phyloP scores from a whole-genome alignment of 1,140 invertebrate species.

The Drosophila nebulosa region DNA sequence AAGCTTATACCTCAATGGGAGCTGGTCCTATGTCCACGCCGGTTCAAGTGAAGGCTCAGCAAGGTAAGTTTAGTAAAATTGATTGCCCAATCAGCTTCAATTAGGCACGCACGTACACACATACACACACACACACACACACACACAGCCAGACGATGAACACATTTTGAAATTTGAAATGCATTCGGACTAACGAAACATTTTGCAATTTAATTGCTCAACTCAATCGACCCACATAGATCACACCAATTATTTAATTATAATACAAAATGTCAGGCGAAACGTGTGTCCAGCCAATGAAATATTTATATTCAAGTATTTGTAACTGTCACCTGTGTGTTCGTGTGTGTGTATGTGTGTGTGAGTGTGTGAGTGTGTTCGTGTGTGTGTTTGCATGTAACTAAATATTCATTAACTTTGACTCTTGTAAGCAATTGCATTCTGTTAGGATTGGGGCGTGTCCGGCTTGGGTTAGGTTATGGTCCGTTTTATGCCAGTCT shows the following conservation, averaged over 20 bases:
- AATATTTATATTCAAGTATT: slow-evolving; percentile 40
- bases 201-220: slow-evolving; percentile 58
- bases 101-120: slow-evolving; percentile 42
- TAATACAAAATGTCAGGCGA: slow-evolving; percentile 45
- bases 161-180: slow-evolving; percentile 20
- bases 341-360: neutral
- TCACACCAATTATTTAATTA: slow-evolving; percentile 77
- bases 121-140: slow-evolving; percentile 12
- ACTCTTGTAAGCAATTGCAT: slow-evolving; percentile 43
- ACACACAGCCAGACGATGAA: neutral
- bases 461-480: neutral
- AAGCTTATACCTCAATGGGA: slow-evolving; percentile 94
- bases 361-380: neutral
- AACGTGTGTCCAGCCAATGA: slow-evolving; percentile 45
- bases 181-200: slow-evolving; percentile 36
- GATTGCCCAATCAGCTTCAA: slow-evolving; percentile 64
- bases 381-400: slow-evolving; percentile 9
- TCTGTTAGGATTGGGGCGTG: slow-evolving; percentile 12
- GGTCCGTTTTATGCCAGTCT: neutral
- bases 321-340: slow-evolving; percentile 5
- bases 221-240: slow-evolving; percentile 56
- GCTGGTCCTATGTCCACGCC: slow-evolving; percentile 94
- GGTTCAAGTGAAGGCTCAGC: slow-evolving; percentile 97
- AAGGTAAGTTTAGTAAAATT: slow-evolving; percentile 86
- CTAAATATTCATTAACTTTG: slow-evolving; percentile 46